Evolutionary conservation across 2,113 vertebrate species (phyloP).

Genomic region (Campylomormyrus tamandua): DNA sequence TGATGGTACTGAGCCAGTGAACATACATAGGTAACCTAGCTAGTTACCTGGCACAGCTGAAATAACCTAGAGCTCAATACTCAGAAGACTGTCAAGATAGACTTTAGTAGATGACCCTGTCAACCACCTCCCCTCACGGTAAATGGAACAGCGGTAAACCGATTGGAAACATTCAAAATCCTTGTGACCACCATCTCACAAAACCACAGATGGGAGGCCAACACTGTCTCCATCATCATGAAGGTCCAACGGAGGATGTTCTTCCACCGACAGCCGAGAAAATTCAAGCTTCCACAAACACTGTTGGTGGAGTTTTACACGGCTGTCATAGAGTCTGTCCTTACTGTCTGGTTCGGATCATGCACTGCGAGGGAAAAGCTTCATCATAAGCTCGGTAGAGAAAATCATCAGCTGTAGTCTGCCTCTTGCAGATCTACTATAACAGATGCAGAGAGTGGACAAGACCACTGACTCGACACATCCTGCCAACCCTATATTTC

Average conservation of each 20-base stretch:
- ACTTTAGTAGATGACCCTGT: not conserved
- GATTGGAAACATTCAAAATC: not conserved
- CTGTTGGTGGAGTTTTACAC: not conserved
- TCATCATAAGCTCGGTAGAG: not conserved
- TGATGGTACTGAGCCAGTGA: not conserved
- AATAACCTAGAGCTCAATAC: not conserved
- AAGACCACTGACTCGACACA: not conserved
- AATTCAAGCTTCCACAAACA: not conserved
- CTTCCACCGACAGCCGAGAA: not conserved
- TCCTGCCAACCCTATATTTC: not conserved
- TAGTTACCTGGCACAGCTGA: not conserved
- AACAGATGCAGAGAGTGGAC: not conserved
- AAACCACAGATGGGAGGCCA: not conserved
- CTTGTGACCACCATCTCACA: not conserved
- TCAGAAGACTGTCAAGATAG: not conserved
- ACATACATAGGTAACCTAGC: not conserved
- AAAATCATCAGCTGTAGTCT: not conserved
- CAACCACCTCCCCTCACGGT: not conserved
- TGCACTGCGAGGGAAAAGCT: not conserved
- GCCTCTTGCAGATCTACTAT: not conserved
- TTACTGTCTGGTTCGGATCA: not conserved
- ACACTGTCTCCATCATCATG: not conserved
- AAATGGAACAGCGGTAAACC: not conserved
- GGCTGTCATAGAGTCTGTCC: not conserved
- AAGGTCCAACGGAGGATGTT: not conserved